These are phyloP conservation scores for Zosterops borbonicus DNA, from an alignment of 2,113 vertebrate genomes.

Conservation along the genomic window DNA sequence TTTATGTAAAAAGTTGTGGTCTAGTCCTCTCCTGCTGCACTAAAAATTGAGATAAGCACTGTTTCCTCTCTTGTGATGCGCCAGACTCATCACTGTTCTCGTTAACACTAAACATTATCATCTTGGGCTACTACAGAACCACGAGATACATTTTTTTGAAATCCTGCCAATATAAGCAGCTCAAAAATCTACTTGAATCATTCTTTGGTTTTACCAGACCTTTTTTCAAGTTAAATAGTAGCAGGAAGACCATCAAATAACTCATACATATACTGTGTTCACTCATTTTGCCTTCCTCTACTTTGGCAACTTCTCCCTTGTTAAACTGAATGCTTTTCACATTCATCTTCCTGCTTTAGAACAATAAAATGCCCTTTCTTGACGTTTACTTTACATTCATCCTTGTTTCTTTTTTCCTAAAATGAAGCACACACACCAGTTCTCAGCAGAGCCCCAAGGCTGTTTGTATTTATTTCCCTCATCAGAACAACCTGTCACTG, in stretches of 20 bases:
- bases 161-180: background rate
- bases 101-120: background rate
- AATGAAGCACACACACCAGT: background rate
- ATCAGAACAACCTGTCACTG: background rate
- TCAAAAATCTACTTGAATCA: background rate
- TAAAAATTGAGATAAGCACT: background rate
- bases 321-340: background rate
- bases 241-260: background rate
- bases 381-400: background rate
- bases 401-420: background rate
- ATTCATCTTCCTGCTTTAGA: background rate
- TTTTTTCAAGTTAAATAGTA: background rate
- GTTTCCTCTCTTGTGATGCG: background rate
- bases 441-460: fast-evolving
- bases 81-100: background rate
- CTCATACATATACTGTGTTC: fast-evolving
- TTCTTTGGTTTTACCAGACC: background rate
- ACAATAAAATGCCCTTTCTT: background rate
- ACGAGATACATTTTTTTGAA: background rate
- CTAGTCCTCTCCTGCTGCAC: background rate
- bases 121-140: background rate
- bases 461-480: background rate
- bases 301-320: background rate
- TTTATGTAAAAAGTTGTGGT: background rate
- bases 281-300: background rate